Conservation (phyloP, 2,113 vertebrate species). For the Collichthys lucidus region DNA sequence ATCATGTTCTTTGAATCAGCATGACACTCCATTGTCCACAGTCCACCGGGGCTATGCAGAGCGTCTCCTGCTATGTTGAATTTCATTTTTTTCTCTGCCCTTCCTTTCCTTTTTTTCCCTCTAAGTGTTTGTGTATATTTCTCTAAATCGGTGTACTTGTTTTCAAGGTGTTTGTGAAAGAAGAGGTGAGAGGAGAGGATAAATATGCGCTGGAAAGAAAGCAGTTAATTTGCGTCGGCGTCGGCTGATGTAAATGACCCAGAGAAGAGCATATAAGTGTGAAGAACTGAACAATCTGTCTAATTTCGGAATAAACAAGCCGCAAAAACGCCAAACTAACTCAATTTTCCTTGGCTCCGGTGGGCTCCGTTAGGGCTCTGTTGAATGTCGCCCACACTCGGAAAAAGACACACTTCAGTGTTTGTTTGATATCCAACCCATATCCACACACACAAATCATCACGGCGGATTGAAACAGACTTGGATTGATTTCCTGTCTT, state of each 20-base stretch:
- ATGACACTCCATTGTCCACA: slow-evolving; percentile 62
- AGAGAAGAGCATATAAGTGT: neutral
- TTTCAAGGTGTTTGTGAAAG: neutral
- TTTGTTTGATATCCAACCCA: slow-evolving; percentile 29
- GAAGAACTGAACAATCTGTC: neutral
- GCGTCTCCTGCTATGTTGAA: slow-evolving; percentile 39
- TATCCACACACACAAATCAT: slow-evolving; percentile 14
- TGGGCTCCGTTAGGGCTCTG: slow-evolving; percentile 1
- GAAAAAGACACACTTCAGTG: neutral
- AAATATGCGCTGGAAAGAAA: neutral
- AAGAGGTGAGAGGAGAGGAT: slow-evolving; percentile 13
- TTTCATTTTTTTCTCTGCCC: slow-evolving; percentile 43
- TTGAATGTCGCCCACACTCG: neutral
- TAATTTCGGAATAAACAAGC: slow-evolving; percentile 1
- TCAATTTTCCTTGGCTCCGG: slow-evolving; percentile 11
- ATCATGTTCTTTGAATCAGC: slow-evolving; percentile 71
- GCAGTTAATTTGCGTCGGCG: neutral
- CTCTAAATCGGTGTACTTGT: neutral
- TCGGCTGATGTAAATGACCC: neutral
- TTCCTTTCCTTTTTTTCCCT: neutral
- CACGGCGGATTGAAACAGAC: slow-evolving; percentile 12
- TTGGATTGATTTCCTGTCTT: slow-evolving; percentile 59
- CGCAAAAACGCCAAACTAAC: neutral
- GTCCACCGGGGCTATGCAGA: slow-evolving; percentile 62
- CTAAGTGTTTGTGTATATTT: slow-evolving; percentile 22